Evolutionary conservation across 2,888 invertebrate species (phyloP).

Genomic region (Mycalesis mineus): DNA sequence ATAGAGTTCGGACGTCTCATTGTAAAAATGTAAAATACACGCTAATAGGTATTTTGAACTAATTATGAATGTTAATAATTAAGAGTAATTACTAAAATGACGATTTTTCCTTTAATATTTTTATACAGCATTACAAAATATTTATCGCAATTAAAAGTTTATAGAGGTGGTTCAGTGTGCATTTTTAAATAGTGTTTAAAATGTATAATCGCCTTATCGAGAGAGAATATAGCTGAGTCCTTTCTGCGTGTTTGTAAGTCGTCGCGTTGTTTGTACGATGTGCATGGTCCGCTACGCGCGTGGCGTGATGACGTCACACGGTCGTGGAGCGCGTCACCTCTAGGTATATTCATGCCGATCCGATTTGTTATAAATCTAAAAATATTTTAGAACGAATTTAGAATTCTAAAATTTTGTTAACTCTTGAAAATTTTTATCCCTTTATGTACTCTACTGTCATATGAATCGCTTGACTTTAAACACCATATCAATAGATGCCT

Average conservation of each 20-base stretch:
- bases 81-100: constrained; percentile 70
- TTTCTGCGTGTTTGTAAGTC: constrained; percentile 55
- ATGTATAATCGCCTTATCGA: constrained; percentile 76
- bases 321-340: neutral
- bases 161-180: constrained; percentile 76
- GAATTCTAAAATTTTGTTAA: constrained; percentile 15
- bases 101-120: constrained; percentile 78
- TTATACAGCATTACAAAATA: constrained; percentile 77
- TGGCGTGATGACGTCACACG: constrained; percentile 8
- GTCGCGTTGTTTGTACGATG: constrained; percentile 41
- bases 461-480: constrained; percentile 22
- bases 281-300: constrained; percentile 33
- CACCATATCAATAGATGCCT: constrained; percentile 29
- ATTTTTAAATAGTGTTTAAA: constrained; percentile 69
- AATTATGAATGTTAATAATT: constrained; percentile 65
- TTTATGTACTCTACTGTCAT: neutral
- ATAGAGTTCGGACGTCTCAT: constrained; percentile 68
- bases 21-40: constrained; percentile 78
- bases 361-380: constrained; percentile 24
- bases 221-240: constrained; percentile 75
- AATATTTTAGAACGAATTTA: constrained; percentile 8
- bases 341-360: constrained; percentile 13
- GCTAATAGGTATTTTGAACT: constrained; percentile 64
- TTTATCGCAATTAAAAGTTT: constrained; percentile 77
- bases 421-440: constrained; percentile 8